These are phyloP conservation scores for Patiria miniata DNA, from an alignment of 35 echinoderm and acorn worm genomes.

Conservation along the genomic window DNA sequence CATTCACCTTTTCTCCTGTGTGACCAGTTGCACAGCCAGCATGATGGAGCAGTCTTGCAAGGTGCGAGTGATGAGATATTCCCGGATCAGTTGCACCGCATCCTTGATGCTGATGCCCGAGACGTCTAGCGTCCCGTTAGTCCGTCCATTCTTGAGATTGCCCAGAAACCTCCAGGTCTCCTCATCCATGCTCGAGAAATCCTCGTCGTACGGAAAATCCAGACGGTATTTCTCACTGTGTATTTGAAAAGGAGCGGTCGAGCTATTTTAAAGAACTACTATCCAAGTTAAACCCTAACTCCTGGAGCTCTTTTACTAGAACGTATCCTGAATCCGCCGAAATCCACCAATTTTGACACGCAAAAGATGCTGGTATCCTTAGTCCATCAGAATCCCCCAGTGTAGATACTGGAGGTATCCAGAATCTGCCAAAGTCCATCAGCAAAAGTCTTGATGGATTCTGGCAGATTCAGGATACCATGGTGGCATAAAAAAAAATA, in stretches of 20 bases:
- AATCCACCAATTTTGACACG: no score
- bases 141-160: not conserved
- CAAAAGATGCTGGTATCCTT: no score
- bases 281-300: no score
- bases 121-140: not conserved
- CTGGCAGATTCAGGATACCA: no score
- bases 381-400: no score
- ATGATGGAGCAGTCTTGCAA: slow-evolving; percentile 25
- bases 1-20: not conserved
- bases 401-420: no score
- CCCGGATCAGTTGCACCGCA: not conserved
- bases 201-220: not conserved
- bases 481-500: no score
- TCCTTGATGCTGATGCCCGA: not conserved
- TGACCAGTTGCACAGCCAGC: slow-evolving; percentile 9
- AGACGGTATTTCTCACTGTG: slow-evolving; percentile 5
- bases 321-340: no score
- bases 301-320: no score
- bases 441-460: no score
- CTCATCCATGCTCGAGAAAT: not conserved
- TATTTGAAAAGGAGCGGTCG: not conserved
- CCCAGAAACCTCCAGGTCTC: not conserved
- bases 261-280: no score
- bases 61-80: slow-evolving; percentile 11
- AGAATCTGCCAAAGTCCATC: no score